Evolutionary conservation across 2,888 invertebrate genomes (phyloP), one percentile per base, ranked within the genome.

Genomic region (Alcis repandata): DNA sequence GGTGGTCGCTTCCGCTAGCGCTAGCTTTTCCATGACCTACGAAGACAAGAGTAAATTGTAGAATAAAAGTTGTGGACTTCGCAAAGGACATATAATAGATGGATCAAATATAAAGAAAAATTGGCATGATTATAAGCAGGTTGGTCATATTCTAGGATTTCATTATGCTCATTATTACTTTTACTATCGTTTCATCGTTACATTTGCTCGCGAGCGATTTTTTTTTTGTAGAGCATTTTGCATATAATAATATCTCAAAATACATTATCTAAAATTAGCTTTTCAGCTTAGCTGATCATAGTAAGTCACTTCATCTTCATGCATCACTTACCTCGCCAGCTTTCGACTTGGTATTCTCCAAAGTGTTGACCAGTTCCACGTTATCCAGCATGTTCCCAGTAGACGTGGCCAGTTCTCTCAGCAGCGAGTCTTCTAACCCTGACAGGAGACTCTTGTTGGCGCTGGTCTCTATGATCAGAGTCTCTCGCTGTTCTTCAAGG

Each of bases 311-410:
- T 32, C 13, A 10, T 11, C 19, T 22, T n/a, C 0, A 17, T 22
- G 36, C 27, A 1, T 1, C 15, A 65, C 75, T 72, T 52, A 98
- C 98, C 89, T 98, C 97, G 48, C 93, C 94, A 0, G 98, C 98
- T 82, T 98, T 98, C 0, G 95, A 94, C 89, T 98, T 98, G 8
- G 98, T 98, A 72, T 97, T 97, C 78, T 98, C 98, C 57, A 98
- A 89, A 0, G 98, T 98, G 68, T 95, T 93, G 15, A 98, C 95
- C 9, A 98, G 92, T 76, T 98, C 98, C 0, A 96, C 95, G 76
- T 98, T 98, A 82, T 98, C 98, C 79, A 98, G 89, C 98, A 98
- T 98, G 88, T 98, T 98, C 15, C 98, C 98, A 0, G 97, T 96
- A 0, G 97, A 97, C 0, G 96, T 97, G 1, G 98, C 96, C 74